A percentile compares a stretch with the other conserved stretches of the same genome.
These are phyloP conservation scores for Helicoverpa zea DNA, from an alignment of 1,140 invertebrate genomes.

Conservation along the genomic window DNA sequence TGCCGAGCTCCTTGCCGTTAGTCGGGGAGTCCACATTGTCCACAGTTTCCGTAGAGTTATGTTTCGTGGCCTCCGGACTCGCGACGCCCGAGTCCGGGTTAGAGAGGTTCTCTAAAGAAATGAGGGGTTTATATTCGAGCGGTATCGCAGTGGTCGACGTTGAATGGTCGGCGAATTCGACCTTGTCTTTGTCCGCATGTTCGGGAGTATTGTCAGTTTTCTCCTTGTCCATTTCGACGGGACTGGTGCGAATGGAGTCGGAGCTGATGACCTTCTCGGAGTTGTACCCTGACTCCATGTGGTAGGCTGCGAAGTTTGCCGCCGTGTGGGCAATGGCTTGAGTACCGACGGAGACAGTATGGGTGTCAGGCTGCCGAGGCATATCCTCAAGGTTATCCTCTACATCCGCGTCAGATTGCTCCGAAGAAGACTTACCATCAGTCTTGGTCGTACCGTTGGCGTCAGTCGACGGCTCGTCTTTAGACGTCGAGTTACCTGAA, in stretches of 20 bases:
- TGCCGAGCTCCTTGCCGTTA: conserved; percentile 81
- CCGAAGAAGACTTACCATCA: conserved; percentile 87
- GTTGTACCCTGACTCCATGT: conserved; percentile 90
- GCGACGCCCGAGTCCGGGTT: conserved; percentile 87
- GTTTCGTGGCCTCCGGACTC: conserved; percentile 86
- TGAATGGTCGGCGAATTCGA: conserved; percentile 66
- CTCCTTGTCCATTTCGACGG: conserved; percentile 84
- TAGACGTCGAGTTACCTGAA: conserved; percentile 65
- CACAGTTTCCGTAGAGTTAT: conserved; percentile 84
- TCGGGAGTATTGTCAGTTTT: conserved; percentile 87
- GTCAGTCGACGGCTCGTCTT: conserved; percentile 66
- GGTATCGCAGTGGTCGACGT: conserved; percentile 73
- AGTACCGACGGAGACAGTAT: conserved; percentile 63
- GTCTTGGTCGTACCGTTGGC: conserved; percentile 70
- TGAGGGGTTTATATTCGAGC: conserved; percentile 79
- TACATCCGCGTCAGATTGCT: conserved; percentile 92
- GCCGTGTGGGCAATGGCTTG: conserved; percentile 76
- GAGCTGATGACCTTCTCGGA: conserved; percentile 89
- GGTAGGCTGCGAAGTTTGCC: conserved; percentile 82
- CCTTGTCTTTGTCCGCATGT: conserved; percentile 85
- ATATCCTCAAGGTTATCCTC: conserved; percentile 92
- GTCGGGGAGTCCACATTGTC: conserved; percentile 83
- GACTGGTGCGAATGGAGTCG: conserved; percentile 85
- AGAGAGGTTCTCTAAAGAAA: conserved; percentile 78
- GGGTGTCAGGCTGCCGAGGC: conserved; percentile 71